phyloP scores from a whole-genome alignment of 2,888 invertebrate species.

The Branchellion lobata region DNA sequence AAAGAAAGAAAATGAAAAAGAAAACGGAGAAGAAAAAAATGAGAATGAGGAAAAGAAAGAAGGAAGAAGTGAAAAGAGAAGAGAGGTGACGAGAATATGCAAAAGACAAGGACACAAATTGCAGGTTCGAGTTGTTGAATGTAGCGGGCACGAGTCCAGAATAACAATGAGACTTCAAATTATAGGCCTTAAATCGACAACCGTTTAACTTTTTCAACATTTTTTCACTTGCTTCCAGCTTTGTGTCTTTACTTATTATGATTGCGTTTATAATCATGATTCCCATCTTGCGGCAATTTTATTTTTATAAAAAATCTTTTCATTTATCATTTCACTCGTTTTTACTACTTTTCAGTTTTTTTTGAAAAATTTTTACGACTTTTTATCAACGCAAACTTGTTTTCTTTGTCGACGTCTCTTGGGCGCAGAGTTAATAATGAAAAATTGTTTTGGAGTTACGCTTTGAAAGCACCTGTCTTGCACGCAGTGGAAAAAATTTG shows the following conservation, averaged over 20 bases:
- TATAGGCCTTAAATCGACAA: background rate
- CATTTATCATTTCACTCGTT: background rate
- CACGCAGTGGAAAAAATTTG: background rate
- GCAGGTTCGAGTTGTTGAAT: background rate
- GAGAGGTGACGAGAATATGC: too few species aligned
- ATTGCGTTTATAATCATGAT: too few species aligned
- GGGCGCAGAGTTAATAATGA: background rate
- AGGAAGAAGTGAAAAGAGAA: background rate
- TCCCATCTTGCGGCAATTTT: too few species aligned
- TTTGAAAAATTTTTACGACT: background rate
- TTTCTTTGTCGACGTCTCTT: background rate
- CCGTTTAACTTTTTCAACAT: background rate
- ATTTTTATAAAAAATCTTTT: too few species aligned
- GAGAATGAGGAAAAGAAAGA: conserved; percentile 55
- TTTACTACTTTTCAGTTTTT: background rate
- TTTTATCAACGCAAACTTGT: background rate
- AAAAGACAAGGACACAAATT: background rate
- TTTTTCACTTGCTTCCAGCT: background rate
- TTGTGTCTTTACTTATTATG: background rate
- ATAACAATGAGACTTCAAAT: background rate
- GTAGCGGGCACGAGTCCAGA: background rate
- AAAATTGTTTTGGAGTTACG: background rate
- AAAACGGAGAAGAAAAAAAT: background rate
- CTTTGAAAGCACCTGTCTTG: conserved; percentile 3
- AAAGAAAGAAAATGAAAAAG: too few species aligned